Percentiles rank a stretch among this genome's conserved stretches.
Evolutionary conservation across 2,113 vertebrate genomes (phyloP).

Genomic region (Indri indri): DNA sequence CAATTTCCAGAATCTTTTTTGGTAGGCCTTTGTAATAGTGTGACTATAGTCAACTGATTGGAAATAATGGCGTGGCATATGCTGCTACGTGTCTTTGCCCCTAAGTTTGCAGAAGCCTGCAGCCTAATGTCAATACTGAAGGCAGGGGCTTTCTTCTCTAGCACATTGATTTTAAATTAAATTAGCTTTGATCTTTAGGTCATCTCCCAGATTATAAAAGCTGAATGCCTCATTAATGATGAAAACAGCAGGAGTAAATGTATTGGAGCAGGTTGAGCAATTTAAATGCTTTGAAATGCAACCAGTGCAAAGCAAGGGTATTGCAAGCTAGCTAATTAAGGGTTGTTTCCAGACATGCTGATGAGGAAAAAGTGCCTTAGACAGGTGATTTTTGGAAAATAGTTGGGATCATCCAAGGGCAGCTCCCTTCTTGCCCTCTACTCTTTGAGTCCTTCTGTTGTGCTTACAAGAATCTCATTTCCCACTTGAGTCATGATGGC

Average conservation of each 20-base stretch:
- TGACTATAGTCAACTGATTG: not conserved
- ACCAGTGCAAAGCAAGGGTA: slow-evolving; percentile 20
- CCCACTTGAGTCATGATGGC: not conserved
- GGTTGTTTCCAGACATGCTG: slow-evolving; percentile 18
- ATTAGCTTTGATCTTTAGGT: slow-evolving; percentile 70
- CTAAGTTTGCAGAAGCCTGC: not conserved
- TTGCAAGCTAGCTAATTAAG: slow-evolving; percentile 45
- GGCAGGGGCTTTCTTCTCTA: slow-evolving; percentile 45
- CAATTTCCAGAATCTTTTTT: not conserved
- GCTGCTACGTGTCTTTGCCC: not conserved
- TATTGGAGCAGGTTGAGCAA: slow-evolving; percentile 49
- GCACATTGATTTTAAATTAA: slow-evolving; percentile 74
- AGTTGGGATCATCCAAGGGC: not conserved
- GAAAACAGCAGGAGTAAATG: slow-evolving; percentile 58
- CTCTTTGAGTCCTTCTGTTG: not conserved
- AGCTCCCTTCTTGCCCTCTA: not conserved
- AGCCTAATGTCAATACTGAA: not conserved
- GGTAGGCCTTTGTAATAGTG: not conserved
- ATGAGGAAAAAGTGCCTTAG: not conserved
- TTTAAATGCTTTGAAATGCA: slow-evolving; percentile 64
- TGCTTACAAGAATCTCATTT: not conserved
- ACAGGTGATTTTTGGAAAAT: slow-evolving; percentile 10
- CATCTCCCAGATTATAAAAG: slow-evolving; percentile 63
- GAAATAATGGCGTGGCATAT: not conserved
- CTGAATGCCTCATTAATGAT: slow-evolving; percentile 67